Base-by-base conservation (phyloP, 1,140 invertebrate genomes). In the Macrotrachela quadricornifera region DNA sequence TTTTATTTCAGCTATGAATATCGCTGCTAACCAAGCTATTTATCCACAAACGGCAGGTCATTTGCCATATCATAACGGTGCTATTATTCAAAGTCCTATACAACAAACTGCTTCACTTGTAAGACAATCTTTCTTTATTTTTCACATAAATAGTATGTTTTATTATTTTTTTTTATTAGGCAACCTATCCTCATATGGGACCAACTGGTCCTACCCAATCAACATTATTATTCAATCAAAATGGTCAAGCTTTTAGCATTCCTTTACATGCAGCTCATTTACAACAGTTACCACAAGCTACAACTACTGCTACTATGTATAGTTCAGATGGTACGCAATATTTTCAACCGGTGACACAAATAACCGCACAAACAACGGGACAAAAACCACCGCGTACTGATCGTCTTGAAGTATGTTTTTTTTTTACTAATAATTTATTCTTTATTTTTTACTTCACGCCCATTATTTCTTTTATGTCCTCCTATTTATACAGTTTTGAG, bases 331-430 rank as follows among this genome's bases (percentile, higher is more conserved):
- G 21, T 30, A 8, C 21, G 21, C 21, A 30, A 30, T 30, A 30
- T 30, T 30, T 30, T 30, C 21, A 30, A 30, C 21, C 21, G 21
- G 21, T 30, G 21, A 30, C 21, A 30, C 21, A 30, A 30, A 30
- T 30, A 30, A 30, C 21, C 8, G 21, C 21, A 30, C 21, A 30
- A 30, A 75, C 80, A 56, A 78, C 61, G 18, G 61, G 82, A 74
- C 84, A 88, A 75, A 91, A 91, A 76, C 77, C 88, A 76, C 81
- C 83, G 57, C 79, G 86, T 68, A 84, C 84, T 65, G 86, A 91
- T 74, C 78, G 87, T 75, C 79, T 91, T 73, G 86, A 91, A 84
- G 87, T 91, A 79, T 76, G 78, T 57, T 30, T 45, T 16, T 13
- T n/a, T 40, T 54, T 56, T 41, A 51, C 54, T 49, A 41, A 59